Base-by-base conservation (phyloP, 2,113 vertebrate species). In the Percina caprodes region DNA sequence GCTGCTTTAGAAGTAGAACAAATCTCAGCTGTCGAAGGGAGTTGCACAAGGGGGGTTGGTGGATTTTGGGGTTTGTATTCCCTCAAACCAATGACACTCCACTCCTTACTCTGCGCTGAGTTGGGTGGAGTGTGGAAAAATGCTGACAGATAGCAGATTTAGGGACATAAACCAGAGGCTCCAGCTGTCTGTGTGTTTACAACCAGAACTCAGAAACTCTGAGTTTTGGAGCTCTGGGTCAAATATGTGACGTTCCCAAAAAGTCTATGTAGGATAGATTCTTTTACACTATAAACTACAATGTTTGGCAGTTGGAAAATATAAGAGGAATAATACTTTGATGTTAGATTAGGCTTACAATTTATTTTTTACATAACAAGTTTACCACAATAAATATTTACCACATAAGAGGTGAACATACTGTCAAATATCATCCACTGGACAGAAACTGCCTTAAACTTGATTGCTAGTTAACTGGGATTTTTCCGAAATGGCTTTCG, bases 21-120 rank as follows among this genome's bases (percentile, higher is more conserved):
- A 91, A 93, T 95, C 91, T 93, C 94, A 95, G 93, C 94, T 94
- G 94, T 93, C 88, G 67, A 59, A 58, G 46, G 65, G 75, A 80
- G 86, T 70, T 77, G 80, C 55, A 66, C n/a, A 59, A 18, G 68
- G 85, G 81, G 62, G 88, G 80, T 80, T 69, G 79, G 80, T 71
- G 85, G 84, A 83, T 82, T 89, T 87, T 54, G 78, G 71, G 84
- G 75, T 72, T 74, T 84, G 80, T 82, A 39, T 79, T 69, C 84
- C 81, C 76, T 82, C 65, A 59, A 74, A 87, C 72, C 82, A 70
- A 62, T 84, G 83, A 84, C 79, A 72, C 74, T 73, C 76, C 52
- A 15, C 67, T 76, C 74, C 76, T 19, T 46, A 5, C 74, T 61
- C 69, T 26, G 74, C 59, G 6, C 45, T 39, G 66, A 70, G 74